phyloP scores from a whole-genome alignment of 2,888 invertebrate species.

The Drosophila trichaetosa region DNA sequence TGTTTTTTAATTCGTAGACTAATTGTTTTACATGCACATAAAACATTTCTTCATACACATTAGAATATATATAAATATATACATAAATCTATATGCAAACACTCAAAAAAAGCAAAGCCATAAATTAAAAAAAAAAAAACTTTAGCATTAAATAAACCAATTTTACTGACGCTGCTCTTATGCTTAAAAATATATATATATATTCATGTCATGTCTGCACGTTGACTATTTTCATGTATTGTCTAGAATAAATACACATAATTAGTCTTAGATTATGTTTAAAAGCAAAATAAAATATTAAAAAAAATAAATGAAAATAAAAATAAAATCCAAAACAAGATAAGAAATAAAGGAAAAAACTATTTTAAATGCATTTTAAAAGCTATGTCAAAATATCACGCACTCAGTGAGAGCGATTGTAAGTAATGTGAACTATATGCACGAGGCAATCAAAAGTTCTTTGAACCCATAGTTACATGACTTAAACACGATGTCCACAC shows the following conservation, averaged over 20 bases:
- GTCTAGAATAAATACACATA: slow-evolving; percentile 54
- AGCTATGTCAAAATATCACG: slow-evolving; percentile 40
- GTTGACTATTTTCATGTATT: slow-evolving; percentile 26
- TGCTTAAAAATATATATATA: slow-evolving; percentile 29
- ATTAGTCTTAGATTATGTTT: slow-evolving; percentile 55
- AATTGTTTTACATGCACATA: slow-evolving; percentile 51
- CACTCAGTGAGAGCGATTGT: slow-evolving; percentile 27
- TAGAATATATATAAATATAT: slow-evolving; percentile 19
- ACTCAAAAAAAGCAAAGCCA: slow-evolving; percentile 41
- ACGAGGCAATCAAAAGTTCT: slow-evolving; percentile 51
- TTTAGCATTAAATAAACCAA: slow-evolving; percentile 33
- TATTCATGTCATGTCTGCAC: slow-evolving; percentile 52
- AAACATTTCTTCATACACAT: slow-evolving; percentile 33
- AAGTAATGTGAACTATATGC: slow-evolving; percentile 7
- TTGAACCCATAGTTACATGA: slow-evolving; percentile 54
- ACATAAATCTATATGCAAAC: slow-evolving; percentile 29
- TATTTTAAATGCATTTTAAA: slow-evolving; percentile 21
- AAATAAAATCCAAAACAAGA: slow-evolving; percentile 1
- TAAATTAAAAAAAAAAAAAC: slow-evolving; percentile 10
- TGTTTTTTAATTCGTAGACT: slow-evolving; percentile 52
- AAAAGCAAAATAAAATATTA: slow-evolving; percentile 14
- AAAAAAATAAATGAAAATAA: slow-evolving; percentile 1
- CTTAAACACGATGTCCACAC: slow-evolving; percentile 12
- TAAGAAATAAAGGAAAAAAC: slow-evolving; percentile 11
- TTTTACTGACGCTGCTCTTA: slow-evolving; percentile 49